Base-by-base conservation (phyloP, 2,113 vertebrate genomes). In the Rousettus leschenaultii region DNA sequence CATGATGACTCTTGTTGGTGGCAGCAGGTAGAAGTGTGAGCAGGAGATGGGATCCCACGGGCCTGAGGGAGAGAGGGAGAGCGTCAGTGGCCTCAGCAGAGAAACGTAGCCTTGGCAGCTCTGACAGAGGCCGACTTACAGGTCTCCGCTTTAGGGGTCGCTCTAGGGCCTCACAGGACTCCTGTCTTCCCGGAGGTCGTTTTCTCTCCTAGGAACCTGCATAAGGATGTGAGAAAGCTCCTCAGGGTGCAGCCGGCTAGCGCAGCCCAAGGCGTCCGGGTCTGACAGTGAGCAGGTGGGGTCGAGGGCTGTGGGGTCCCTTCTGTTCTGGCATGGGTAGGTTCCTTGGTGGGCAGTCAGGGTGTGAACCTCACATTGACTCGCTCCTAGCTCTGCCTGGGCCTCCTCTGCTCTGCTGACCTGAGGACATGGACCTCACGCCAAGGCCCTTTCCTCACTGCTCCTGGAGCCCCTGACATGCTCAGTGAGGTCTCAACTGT, bases 51-150 rank as follows among this genome's bases (percentile, higher is more conserved):
- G 28, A 68, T 80, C 7, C 70, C 70, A 66, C 10, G 5, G 26
- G 7, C 95, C 92, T 96, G 26, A 2, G 38, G 22, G 35, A 95
- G 13, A 86, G 33, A 97, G 70, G 19, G 38, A 77, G 28, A 86
- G 3, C 24, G 18, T 86, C 3, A 95, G 66, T 1, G 5, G 61
- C 35, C 48, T 95, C 18, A 51, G 35, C 33, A 51, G 53, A 94
- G 45, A 74, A 43, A 68, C 14, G 30, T 13, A 61, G 22, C 19
- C 22, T 59, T 51, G 8, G 33, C 35, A 48, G 45, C 30, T 82
- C 73, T 74, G 18, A 89, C 21, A 70, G 70, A 89, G 61, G 61
- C 33, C 45, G n/a, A 91, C 83, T 95, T 89, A 91, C 55, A 86
- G 73, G 75, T 77, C 43, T 70, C 73, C 65, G 86, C 18, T 35